Base-by-base conservation (phyloP, 2,888 invertebrate species). In the Physocephala rufipes region DNA sequence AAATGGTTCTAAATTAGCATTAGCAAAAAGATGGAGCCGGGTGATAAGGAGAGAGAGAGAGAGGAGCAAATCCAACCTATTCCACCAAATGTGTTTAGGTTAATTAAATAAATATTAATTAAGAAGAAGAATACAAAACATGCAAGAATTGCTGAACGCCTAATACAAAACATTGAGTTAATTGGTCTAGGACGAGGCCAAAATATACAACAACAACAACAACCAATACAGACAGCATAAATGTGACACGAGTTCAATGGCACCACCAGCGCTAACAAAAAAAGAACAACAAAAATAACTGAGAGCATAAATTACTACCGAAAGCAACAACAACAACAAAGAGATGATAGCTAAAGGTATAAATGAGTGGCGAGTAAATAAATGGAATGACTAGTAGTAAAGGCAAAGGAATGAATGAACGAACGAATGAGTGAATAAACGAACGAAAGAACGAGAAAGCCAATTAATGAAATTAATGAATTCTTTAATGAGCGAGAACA, bases 141-240 rank as follows among this genome's bases (percentile, higher is more conserved):
- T 21, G 19, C 36, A 51, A 36, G 28, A n/a, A 49, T 66, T 72
- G 72, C 77, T 83, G 83, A 69, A 78, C 80, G 80, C 83, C 83
- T 80, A 79, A 71, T 76, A 70, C 74, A 74, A 75, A 78, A 77
- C 82, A 80, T 78, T 81, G 83, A 79, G 80, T 81, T 83, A 83
- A 83, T 83, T 83, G 82, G 82, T 82, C 79, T 83, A 82, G 83
- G 81, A 81, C 83, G 81, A 81, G 82, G 79, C 78, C 79, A 77
- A 73, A 68, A 68, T 43, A 55, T 58, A 58, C 47, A 45, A 36
- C 36, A 21, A 19, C 47, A 26, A 49, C 19, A 36, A 36, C 36
- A 36, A 36, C 36, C n/a, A n/a, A n/a, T n/a, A n/a, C n/a, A n/a
- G n/a, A n/a, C n/a, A n/a, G n/a, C n/a, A n/a, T n/a, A n/a, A n/a